A percentile compares a stretch with the other conserved stretches of the same genome.
phyloP scores from a whole-genome alignment of 2,113 vertebrate genomes.

The Saccopteryx bilineata region DNA sequence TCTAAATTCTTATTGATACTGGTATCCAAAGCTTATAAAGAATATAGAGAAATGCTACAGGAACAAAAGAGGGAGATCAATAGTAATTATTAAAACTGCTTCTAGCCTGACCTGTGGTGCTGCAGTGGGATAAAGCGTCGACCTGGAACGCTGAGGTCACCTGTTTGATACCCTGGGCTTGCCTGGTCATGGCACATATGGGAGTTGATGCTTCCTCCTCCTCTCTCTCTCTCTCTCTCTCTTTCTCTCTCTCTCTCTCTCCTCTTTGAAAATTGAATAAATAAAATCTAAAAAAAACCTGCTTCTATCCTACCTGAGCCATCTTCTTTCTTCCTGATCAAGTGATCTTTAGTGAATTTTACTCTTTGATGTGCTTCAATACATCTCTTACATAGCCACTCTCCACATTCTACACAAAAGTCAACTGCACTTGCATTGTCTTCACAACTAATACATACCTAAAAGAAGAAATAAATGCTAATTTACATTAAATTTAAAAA shows the following conservation, averaged over 20 bases:
- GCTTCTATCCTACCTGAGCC: conserved; percentile 94
- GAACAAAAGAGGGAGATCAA: neutral
- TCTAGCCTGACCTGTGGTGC: no score
- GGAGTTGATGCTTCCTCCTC: no score
- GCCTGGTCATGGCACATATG: no score
- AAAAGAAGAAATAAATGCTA: conserved; percentile 59
- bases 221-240: no score
- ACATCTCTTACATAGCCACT: conserved; percentile 99
- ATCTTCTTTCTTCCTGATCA: conserved; percentile 98
- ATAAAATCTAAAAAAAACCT: no score
- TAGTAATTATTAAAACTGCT: neutral
- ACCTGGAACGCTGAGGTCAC: no score
- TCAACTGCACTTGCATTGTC: conserved; percentile 97
- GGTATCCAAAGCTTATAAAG: conserved; percentile 48
- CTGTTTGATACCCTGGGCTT: no score
- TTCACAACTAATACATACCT: conserved; percentile 99
- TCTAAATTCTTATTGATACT: conserved; percentile 60
- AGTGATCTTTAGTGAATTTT: conserved; percentile 99
- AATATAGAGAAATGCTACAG: conserved; percentile 36
- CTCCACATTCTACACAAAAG: conserved; percentile 97
- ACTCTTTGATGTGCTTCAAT: conserved; percentile 99
- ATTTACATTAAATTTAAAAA: conserved; percentile 64
- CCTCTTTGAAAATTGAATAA: no score
- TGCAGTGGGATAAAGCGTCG: no score
- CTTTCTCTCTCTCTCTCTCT: no score